These are phyloP conservation scores for Trypoxylon attenuatum DNA, from an alignment of 2,888 invertebrate species.

Conservation along the genomic window DNA sequence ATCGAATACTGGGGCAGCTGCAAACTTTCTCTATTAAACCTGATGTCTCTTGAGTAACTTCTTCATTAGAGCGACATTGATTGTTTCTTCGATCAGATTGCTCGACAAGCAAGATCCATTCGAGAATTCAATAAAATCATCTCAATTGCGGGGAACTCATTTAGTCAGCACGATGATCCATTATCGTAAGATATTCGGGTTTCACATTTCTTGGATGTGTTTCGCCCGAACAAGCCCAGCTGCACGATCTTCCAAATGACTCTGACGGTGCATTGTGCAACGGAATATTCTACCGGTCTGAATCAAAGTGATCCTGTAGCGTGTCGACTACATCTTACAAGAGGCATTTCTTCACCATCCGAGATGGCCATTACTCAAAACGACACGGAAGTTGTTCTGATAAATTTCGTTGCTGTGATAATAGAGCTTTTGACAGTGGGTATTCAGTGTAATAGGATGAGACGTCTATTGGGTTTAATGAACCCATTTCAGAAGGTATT, in stretches of 20 bases:
- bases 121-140: too few relatives aligned
- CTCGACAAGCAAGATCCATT: too few relatives aligned
- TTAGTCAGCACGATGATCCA: slow-evolving; percentile 11
- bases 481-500: neutral
- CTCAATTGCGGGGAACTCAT: slow-evolving; percentile 7
- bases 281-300: slow-evolving; percentile 12
- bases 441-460: neutral
- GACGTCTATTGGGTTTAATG: neutral
- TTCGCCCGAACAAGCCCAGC: slow-evolving; percentile 17
- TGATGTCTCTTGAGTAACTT: too few relatives aligned
- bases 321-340: too few relatives aligned
- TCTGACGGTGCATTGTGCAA: neutral
- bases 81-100: too few relatives aligned
- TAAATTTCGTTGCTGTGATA: too few relatives aligned
- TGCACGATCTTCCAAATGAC: slow-evolving; percentile 8
- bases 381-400: too few relatives aligned
- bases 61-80: too few relatives aligned
- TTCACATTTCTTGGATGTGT: slow-evolving; percentile 35
- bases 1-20: too few relatives aligned
- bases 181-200: slow-evolving; percentile 19
- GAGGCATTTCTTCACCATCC: neutral
- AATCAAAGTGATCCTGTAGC: neutral
- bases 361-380: too few relatives aligned
- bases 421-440: neutral
- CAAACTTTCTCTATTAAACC: too few relatives aligned